phyloP scores from a whole-genome alignment of 2,888 invertebrate species.

The Byasa hedistus region DNA sequence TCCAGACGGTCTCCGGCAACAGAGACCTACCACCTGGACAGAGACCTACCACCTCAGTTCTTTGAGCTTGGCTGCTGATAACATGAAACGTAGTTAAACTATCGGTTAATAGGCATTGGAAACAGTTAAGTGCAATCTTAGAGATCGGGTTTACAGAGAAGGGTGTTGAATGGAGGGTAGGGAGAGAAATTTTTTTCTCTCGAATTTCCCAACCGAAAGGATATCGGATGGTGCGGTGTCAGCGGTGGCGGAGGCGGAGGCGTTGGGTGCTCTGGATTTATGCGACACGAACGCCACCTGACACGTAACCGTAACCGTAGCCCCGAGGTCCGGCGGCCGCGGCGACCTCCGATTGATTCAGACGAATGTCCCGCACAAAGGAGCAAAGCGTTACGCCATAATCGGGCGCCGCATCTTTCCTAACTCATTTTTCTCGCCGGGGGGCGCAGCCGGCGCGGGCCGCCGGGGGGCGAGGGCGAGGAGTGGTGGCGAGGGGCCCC shows the following conservation, averaged over 20 bases:
- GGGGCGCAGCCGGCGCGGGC: constrained; percentile 55
- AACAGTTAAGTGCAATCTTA: too few species aligned
- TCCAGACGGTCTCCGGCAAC: too few species aligned
- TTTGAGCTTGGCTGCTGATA: too few species aligned
- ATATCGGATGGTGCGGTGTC: constrained; percentile 13
- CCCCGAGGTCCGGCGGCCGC: constrained; percentile 50
- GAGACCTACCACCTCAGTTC: too few species aligned
- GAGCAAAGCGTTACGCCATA: constrained; percentile 69
- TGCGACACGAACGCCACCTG: constrained; percentile 45
- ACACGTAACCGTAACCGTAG: too few species aligned
- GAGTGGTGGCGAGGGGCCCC: constrained; percentile 39
- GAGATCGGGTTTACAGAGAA: too few species aligned
- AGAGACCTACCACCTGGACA: too few species aligned
- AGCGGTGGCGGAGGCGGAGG: constrained; percentile 18
- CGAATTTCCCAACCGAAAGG: background rate
- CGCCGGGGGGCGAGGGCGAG: too few species aligned
- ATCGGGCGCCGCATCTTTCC: constrained; percentile 79
- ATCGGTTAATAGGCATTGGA: too few species aligned
- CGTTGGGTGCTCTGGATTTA: constrained; percentile 50
- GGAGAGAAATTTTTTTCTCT: background rate
- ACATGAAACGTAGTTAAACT: too few species aligned
- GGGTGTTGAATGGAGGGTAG: too few species aligned
- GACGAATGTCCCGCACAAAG: constrained; percentile 72
- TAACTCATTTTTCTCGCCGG: constrained; percentile 80
- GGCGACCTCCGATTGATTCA: constrained; percentile 69